Conservation (phyloP, 2,113 vertebrate genomes). For the Uria aalge region DNA sequence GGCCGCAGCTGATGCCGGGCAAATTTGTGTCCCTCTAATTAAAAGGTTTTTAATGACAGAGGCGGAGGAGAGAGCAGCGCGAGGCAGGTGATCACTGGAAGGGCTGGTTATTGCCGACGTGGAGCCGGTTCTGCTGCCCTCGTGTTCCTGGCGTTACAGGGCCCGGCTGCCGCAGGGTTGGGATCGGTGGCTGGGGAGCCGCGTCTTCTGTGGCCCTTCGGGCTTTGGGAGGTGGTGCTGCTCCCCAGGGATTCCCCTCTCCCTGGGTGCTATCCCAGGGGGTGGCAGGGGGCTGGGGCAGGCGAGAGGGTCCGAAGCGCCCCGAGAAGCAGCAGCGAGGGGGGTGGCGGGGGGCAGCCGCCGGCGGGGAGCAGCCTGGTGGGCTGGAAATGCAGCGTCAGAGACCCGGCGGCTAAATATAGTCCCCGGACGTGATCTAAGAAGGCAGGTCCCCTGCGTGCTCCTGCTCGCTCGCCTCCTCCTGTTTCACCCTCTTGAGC, state of each 20-base stretch:
- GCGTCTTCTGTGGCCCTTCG: rapidly evolving
- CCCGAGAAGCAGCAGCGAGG: rapidly evolving
- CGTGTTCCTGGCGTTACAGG: background rate
- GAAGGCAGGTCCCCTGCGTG: background rate
- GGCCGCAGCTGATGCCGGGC: rapidly evolving
- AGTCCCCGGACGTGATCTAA: background rate
- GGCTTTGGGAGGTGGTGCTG: background rate
- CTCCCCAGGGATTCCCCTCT: background rate
- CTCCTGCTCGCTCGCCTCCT: rapidly evolving
- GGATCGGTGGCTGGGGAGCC: rapidly evolving
- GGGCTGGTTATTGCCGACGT: background rate
- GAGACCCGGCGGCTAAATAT: background rate
- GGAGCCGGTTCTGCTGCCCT: background rate
- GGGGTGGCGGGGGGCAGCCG: background rate
- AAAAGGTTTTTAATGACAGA: background rate
- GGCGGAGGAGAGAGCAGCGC: background rate
- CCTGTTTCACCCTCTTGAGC: background rate
- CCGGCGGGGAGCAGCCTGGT: background rate
- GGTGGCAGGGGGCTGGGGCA: background rate
- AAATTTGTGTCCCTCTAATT: background rate
- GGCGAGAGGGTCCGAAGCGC: rapidly evolving
- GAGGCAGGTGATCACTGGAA: background rate
- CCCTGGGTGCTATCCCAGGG: background rate
- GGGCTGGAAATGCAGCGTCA: background rate
- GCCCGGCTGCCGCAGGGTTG: background rate